These are phyloP conservation scores for Gymnocypris eckloni DNA, from an alignment of 2,797 vertebrate genomes.

Conservation along the genomic window DNA sequence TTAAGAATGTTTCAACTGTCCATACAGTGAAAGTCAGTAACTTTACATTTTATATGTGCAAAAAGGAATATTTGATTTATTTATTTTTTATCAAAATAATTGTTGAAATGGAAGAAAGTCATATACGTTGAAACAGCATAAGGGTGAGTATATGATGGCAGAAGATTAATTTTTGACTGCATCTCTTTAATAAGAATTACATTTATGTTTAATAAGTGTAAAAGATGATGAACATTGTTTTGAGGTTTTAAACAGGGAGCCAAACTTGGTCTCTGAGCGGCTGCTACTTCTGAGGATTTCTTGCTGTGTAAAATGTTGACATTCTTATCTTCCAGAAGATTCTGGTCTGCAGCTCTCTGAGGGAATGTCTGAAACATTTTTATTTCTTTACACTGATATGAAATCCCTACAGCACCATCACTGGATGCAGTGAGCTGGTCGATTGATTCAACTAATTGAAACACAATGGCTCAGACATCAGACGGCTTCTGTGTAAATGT, in stretches of 20 bases:
- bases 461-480: slow-evolving; percentile 1
- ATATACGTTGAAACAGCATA: neutral
- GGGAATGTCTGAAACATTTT: neutral
- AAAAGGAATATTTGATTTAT: too few species aligned
- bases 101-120: neutral
- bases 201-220: neutral
- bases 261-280: neutral
- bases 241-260: neutral
- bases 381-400: slow-evolving; percentile 15
- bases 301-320: neutral
- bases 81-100: neutral
- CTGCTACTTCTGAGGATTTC: slow-evolving; percentile 6
- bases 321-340: slow-evolving; percentile 23
- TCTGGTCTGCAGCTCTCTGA: slow-evolving; percentile 11
- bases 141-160: neutral
- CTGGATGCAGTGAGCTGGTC: neutral
- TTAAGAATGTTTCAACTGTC: neutral
- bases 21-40: neutral
- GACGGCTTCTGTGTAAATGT: neutral
- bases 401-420: slow-evolving; percentile 12
- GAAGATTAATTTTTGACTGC: neutral
- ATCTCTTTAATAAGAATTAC: neutral
- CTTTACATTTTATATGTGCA: neutral
- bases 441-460: slow-evolving; percentile 43
- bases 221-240: neutral